A percentile compares a stretch with the other conserved stretches of the same genome.
phyloP scores from a whole-genome alignment of 2,113 vertebrate species.

The Actenoides lindsayi region DNA sequence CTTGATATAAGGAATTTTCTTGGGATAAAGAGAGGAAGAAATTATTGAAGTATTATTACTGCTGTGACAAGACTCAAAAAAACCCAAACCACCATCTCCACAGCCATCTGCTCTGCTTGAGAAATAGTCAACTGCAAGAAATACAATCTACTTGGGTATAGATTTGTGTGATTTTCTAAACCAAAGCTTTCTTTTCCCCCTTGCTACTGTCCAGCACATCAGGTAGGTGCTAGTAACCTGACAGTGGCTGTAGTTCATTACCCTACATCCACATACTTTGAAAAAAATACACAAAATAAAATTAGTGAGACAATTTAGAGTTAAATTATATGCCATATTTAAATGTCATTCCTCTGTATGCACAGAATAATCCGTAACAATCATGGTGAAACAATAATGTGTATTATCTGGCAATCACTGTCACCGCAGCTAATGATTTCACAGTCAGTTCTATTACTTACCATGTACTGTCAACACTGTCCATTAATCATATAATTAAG shows the following conservation, averaged over 20 bases:
- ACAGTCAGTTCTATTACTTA: background rate
- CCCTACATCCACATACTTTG: background rate
- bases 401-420: background rate
- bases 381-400: background rate
- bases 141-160: background rate
- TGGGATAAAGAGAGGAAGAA: background rate
- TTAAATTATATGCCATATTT: background rate
- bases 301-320: background rate
- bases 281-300: conserved; percentile 38
- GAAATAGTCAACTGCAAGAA: background rate
- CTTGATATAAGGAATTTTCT: background rate
- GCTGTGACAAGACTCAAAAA: background rate
- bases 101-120: background rate
- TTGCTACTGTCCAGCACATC: background rate
- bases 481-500: conserved; percentile 54
- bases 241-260: background rate
- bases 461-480: conserved; percentile 27
- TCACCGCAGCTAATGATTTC: conserved; percentile 10
- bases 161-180: background rate
- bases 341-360: background rate
- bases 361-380: background rate
- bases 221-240: background rate
- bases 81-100: background rate
- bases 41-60: background rate
- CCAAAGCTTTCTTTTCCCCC: background rate